A percentile compares a stretch with the other conserved stretches of the same genome.
Evolutionary conservation across 2,888 invertebrate species (phyloP).

Genomic region (Agonopterix alstromeriana): DNA sequence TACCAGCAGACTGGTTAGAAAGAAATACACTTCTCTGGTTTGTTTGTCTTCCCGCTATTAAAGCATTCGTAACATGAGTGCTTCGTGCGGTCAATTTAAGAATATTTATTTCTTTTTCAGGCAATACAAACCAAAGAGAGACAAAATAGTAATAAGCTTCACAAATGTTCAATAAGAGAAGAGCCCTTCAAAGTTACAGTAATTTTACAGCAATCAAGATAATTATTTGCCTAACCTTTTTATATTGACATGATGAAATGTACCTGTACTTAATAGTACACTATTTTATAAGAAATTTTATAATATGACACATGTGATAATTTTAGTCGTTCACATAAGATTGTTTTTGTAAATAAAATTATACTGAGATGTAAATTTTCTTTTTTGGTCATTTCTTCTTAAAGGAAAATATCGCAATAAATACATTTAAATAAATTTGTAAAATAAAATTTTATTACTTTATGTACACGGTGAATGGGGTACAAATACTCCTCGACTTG

Average conservation of each 20-base stretch:
- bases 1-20: no score
- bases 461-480: constrained; percentile 66
- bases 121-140: constrained; percentile 78
- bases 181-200: constrained; percentile 23
- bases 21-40: no score
- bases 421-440: constrained; percentile 41
- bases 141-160: constrained; percentile 83
- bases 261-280: not conserved
- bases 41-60: no score
- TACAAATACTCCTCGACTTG: constrained; percentile 54
- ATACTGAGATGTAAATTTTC: not conserved
- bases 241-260: no score
- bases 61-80: no score
- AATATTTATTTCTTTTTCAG: constrained; percentile 46
- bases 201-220: not conserved
- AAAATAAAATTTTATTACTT: constrained; percentile 73
- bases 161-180: constrained; percentile 76
- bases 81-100: not conserved
- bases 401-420: constrained; percentile 23
- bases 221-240: not conserved
- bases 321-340: constrained; percentile 2
- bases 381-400: not conserved
- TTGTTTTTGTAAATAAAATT: not conserved
- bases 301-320: constrained; percentile 10
- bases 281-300: not conserved